Evolutionary conservation across 2,888 invertebrate species (phyloP), one percentile per base, ranked within the genome.

Genomic region (Hydropsyche betteni): DNA sequence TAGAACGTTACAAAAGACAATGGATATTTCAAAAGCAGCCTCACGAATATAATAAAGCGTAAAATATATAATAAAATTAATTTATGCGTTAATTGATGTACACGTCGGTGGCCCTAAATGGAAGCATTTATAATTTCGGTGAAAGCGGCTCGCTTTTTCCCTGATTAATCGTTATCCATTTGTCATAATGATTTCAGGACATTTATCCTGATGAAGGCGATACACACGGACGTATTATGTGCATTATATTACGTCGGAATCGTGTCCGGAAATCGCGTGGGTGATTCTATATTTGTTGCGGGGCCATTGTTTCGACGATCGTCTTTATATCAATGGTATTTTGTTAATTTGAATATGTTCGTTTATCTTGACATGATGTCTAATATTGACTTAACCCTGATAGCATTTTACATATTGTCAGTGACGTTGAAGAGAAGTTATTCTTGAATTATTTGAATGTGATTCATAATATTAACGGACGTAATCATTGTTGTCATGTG

Each of bases 161-260:
- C 53, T 74, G 74, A 74, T 74, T 74, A 74, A 74, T 74, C 52
- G 74, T 53, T 14, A 24, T 34, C 53, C 68, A 74, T 74, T 74
- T 69, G 74, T 74, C 74, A 74, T 74, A 74, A 74, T 74, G 68
- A 68, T 74, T 74, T 68, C 36, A 53, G 24, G 52, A 53, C 69
- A 53, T 68, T 74, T 38, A 68, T 52, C 52, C 68, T 68, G 68
- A 74, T 74, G 74, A 64, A 36, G 36, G 64, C 36, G 34, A 64
- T 64, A 64, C 12, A 36, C 34, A 10, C 36, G 34, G 4, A 64
- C 10, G 36, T 64, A 64, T 36, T 2, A 8, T 36, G 34, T n/a
- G 34, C 34, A 61, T 24, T 44, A 44, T 44, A 44, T 44, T 10
- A 44, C 10, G 6, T 8, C 10, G 44, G 6, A 4, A 44, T 44